Evolutionary conservation across 2,113 vertebrate species (phyloP), one percentile per base, ranked within the genome.

Genomic region (Rynchops niger): DNA sequence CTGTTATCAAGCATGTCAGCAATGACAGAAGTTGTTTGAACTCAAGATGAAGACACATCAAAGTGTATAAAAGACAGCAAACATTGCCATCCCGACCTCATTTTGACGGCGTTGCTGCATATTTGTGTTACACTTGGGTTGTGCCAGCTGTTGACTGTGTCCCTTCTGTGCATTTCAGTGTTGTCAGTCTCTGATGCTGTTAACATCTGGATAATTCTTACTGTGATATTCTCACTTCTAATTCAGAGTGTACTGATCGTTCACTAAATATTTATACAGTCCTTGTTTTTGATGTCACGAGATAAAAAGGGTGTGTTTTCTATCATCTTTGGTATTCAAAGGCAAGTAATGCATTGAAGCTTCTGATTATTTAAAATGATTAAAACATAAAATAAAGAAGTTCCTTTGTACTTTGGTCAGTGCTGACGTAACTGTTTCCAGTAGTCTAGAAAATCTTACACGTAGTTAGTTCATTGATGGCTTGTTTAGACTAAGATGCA

Each of bases 391-490:
- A 69, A 43, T 72, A 45, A 73, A 83, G 69, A 67, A 56, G 52
- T 74, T 88, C 49, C 76, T 96, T 92, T 96, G 88, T 93, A 49
- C 65, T 95, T 88, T 10, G 34, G 80, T 86, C 86, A 79, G 34
- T 56, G 70, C 66, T 95, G 83, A 82, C 0, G 5, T 96, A 89
- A 86, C 71, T 55, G 50, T 76, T 95, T 92, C 49, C 45, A 82
- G 65, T 21, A 72, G 73, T 76, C 86, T 89, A 71, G 72, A 82
- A 92, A 81, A 38, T 84, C 69, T 84, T 38, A 12, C 9, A 6
- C 4, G 0, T 12, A 52, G 59, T 49, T 93, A 56, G 63, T 49
- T 93, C 56, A 34, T 19, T 40, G 69, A 88, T 65, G 80, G 58
- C 63, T 90, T 97, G 88, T 93, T 88, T 71, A 92, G 80, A 69